Evolutionary conservation across 2,113 vertebrate genomes (phyloP), one percentile per base, ranked within the genome.

Genomic region (Gopherus evgoodei): DNA sequence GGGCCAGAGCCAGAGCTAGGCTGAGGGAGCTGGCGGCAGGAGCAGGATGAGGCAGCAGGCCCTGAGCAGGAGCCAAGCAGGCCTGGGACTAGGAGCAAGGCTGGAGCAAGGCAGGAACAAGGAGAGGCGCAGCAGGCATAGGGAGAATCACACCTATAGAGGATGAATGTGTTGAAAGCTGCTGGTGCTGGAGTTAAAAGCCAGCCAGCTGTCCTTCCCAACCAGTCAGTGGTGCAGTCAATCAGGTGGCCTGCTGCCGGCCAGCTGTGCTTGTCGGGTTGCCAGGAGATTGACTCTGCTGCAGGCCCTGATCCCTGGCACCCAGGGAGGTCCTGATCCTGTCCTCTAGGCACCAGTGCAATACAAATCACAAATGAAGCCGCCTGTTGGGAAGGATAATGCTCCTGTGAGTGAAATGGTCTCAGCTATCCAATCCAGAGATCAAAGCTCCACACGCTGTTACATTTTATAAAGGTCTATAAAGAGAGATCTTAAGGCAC

Each of bases 381-480:
- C 1, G 3, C 10, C 90, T 82, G 53, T 90, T 69, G n/a, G 54
- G 54, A 50, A 38, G 8, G 85, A 93, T 90, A n/a, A 4, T 44
- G 1, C 24, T 75, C 79, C 85, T 69, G 6, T 47, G 19, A 93
- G 62, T 81, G 83, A 88, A 5, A 2, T 80, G 49, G 62, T 78
- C 87, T 47, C 65, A 78, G 38, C 50, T 86, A 44, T 86, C 25
- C 53, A 56, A 52, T 79, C 79, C 44, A 13, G 19, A 84, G 4
- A 25, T 92, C 65, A 86, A 22, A 57, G 27, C 22, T 16, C 65
- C 84, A 62, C 38, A 84, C 75, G 91, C 8, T 24, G n/a, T 52
- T 93, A 62, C 3, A 82, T 92, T 93, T 93, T 88, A 88, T 86
- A 91, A 80, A 89, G 57, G 57, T 11, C 14, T 90, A 78, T 81